Conservation (phyloP, 2,797 vertebrate genomes). For the Coluber constrictor region DNA sequence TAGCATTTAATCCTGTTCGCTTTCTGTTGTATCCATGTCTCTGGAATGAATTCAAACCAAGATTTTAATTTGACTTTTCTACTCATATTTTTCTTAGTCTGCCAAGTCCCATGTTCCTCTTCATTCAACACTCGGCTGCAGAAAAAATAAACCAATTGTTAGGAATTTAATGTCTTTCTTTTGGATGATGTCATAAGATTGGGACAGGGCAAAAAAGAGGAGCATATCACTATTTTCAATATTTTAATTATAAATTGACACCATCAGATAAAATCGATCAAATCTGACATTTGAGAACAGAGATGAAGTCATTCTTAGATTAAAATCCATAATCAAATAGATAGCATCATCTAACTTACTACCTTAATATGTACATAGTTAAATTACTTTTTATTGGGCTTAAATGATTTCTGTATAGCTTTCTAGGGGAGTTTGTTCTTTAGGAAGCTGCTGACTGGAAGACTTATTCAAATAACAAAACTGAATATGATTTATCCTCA, state of each 20-base stretch:
- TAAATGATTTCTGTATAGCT: background rate
- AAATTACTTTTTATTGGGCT: background rate
- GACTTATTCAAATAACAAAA: background rate
- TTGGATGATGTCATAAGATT: background rate
- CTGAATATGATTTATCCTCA: background rate
- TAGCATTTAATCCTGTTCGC: background rate
- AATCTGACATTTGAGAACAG: background rate
- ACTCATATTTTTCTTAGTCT: background rate
- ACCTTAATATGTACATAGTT: background rate
- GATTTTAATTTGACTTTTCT: background rate
- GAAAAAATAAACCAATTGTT: background rate
- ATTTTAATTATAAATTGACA: background rate
- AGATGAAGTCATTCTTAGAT: background rate
- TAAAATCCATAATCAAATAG: background rate
- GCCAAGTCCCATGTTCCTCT: background rate
- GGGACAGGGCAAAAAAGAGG: background rate
- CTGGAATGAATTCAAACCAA: background rate
- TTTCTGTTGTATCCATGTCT: background rate
- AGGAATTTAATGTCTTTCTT: background rate
- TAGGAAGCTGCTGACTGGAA: background rate
- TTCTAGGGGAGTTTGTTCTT: background rate
- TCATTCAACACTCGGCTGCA: background rate
- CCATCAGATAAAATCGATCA: background rate
- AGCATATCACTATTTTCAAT: background rate
- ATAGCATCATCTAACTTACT: background rate